Evolutionary conservation across 2,888 invertebrate genomes (phyloP), one percentile per base, ranked within the genome.

Genomic region (Tinea pellionella): DNA sequence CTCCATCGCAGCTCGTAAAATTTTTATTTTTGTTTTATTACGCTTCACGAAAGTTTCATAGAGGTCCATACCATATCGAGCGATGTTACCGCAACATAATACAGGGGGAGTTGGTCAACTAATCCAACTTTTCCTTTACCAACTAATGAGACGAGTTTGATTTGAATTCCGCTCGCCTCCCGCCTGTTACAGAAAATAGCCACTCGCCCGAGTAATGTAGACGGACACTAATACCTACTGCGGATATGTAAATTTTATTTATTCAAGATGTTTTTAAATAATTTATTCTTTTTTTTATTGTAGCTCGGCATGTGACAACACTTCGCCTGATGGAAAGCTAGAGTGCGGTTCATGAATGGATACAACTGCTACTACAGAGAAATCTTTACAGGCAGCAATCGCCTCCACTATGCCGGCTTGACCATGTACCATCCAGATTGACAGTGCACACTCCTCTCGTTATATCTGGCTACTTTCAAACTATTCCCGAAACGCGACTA

Each of bases 111-210:
- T 84, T 82, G 80, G 75, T 77, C 80, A 85, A 86, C 85, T 86
- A 85, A 86, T 86, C 80, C 84, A 85, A 86, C 84, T 85, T 85
- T 84, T 83, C 81, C 82, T 78, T 77, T 78, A 78, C 81, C 70
- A 73, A 73, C 79, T 85, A 86, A 86, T 85, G 84, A 85, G 81
- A 79, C 78, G 83, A 83, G 82, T 83, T 86, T 83, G 82, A 86
- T 84, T 80, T 75, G 78, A 77, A 82, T 78, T 79, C 76, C 70
- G 74, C 64, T 68, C 71, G 72, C 72, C 64, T 68, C 71, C 72
- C 72, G 66, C 69, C 67, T n/a, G 66, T 12, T 53, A 24, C 18
- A 65, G 69, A 71, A 75, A 59, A 74, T 76, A 71, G 69, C 70
- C 66, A 67, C 70, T 65, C 66, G 71, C 59, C 18, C 8, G 15